Evolutionary conservation across 2,113 vertebrate genomes (phyloP).

Genomic region (Stictonetta naevosa): DNA sequence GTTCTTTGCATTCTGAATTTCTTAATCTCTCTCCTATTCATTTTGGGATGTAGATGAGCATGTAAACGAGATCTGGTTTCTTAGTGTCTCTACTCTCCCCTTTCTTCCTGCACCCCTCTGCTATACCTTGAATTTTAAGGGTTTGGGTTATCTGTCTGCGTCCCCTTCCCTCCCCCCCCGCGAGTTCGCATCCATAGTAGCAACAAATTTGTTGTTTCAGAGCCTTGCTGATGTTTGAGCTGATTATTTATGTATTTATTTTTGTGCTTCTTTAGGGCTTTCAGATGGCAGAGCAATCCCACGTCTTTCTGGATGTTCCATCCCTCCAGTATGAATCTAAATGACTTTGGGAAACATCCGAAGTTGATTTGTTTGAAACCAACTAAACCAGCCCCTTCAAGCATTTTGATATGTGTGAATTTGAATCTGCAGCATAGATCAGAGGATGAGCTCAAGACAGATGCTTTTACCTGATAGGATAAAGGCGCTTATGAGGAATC

Average conservation of each 20-base stretch:
- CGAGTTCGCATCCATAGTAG: background rate
- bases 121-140: rapidly evolving
- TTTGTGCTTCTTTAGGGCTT: background rate
- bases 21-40: constrained; percentile 12
- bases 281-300: too few relatives aligned
- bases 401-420: background rate
- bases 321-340: rapidly evolving
- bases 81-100: background rate
- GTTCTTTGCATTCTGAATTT: constrained; percentile 69
- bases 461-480: background rate
- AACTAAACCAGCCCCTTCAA: rapidly evolving
- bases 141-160: too few relatives aligned
- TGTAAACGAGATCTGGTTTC: constrained; percentile 57
- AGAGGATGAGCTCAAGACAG: background rate
- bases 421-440: background rate
- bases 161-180: background rate
- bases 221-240: background rate
- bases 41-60: constrained; percentile 63
- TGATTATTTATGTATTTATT: background rate
- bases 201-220: rapidly evolving
- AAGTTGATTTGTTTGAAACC: background rate
- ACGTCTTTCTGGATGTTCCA: rapidly evolving
- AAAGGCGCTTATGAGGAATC: background rate
- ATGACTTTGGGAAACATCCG: background rate
- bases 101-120: background rate